Percentiles rank a stretch among this genome's conserved stretches.
phyloP scores from a whole-genome alignment of 2,888 invertebrate genomes.

The Atethmia centrago region DNA sequence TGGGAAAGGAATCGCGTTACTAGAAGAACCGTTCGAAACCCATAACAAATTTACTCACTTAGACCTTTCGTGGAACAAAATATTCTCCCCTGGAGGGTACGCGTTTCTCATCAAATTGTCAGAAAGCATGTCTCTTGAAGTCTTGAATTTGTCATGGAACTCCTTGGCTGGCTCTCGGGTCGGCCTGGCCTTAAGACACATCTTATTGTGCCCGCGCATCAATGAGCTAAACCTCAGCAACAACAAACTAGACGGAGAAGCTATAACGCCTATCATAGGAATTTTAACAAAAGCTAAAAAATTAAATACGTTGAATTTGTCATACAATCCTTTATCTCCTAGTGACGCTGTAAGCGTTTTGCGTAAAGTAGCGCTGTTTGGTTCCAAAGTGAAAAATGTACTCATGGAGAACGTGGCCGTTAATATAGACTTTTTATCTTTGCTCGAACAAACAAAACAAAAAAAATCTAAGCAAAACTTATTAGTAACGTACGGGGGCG shows the following conservation, averaged over 20 bases:
- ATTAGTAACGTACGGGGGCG: conserved; percentile 74
- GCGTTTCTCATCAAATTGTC: conserved; percentile 70
- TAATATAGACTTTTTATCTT: conserved; percentile 67
- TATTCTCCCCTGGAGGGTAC: conserved; percentile 68
- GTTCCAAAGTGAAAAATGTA: conserved; percentile 73
- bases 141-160: conserved; percentile 81
- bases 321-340: conserved; percentile 77
- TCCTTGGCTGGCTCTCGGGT: conserved; percentile 71
- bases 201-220: conserved; percentile 72
- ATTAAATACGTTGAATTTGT: conserved; percentile 76
- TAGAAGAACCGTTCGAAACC: conserved; percentile 76
- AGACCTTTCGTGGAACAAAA: conserved; percentile 82
- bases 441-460: conserved; percentile 65
- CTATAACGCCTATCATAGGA: conserved; percentile 64
- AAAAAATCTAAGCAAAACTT: conserved; percentile 70
- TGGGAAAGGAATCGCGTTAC: conserved; percentile 68
- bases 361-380: conserved; percentile 66
- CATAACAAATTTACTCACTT: conserved; percentile 76
- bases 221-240: conserved; percentile 76
- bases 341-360: conserved; percentile 75
- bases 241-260: conserved; percentile 75
- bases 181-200: conserved; percentile 70
- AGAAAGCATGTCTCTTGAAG: conserved; percentile 72
- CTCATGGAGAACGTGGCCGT: conserved; percentile 78
- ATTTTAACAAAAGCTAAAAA: conserved; percentile 73